Conservation (phyloP, 2,888 invertebrate species). For the Osedax frankpressi region DNA sequence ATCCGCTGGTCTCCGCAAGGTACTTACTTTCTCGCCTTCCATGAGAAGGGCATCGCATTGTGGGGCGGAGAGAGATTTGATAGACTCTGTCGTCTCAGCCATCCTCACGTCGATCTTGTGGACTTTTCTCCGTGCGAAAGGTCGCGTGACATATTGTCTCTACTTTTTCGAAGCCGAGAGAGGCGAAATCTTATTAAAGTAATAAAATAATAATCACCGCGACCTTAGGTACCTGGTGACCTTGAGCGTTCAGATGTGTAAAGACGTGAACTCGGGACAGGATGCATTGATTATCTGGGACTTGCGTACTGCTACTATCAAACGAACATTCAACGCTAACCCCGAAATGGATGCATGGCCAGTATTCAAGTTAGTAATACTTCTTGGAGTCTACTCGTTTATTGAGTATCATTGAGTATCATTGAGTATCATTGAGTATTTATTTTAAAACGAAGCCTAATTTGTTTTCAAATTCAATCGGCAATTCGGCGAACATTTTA, state of each 20-base stretch:
- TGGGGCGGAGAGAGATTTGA: slow-evolving; percentile 91
- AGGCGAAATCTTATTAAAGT: slow-evolving; percentile 50
- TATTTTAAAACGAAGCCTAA: too few species aligned
- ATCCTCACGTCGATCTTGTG: slow-evolving; percentile 73
- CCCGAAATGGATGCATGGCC: slow-evolving; percentile 55
- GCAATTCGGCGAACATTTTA: too few species aligned
- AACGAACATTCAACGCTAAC: slow-evolving; percentile 63
- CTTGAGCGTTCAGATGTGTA: slow-evolving; percentile 61
- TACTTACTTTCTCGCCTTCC: slow-evolving; percentile 88
- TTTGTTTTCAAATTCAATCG: too few species aligned
- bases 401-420: too few species aligned
- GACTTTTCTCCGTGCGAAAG: slow-evolving; percentile 96
- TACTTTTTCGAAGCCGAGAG: slow-evolving; percentile 55
- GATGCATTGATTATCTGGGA: slow-evolving; percentile 87
- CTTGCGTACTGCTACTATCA: slow-evolving; percentile 81
- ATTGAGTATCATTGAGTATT: too few species aligned
- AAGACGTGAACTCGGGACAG: slow-evolving; percentile 51
- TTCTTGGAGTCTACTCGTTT: too few species aligned
- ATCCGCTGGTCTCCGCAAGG: slow-evolving; percentile 95
- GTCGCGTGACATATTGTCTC: slow-evolving; percentile 79
- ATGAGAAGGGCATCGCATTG: slow-evolving; percentile 81
- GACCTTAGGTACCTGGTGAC: slow-evolving; percentile 79
- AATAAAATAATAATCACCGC: too few species aligned
- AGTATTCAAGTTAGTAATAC: slow-evolving; percentile 60
- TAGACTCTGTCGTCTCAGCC: slow-evolving; percentile 80